Conservation (phyloP, 2,888 invertebrate species). For the Cheilosia vernalis region DNA sequence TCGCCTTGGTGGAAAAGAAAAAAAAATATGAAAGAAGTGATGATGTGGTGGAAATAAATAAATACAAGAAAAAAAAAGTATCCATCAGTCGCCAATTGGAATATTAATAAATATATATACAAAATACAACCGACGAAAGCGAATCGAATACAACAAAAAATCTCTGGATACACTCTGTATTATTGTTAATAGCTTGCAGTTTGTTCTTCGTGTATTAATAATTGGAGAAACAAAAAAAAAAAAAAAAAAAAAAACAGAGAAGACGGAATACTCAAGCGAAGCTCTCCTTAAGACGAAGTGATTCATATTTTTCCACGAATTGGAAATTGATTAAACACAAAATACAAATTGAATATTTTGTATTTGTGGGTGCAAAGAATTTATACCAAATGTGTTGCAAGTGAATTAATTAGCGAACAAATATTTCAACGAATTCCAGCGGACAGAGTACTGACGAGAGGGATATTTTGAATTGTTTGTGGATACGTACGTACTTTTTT, state of each 20-base stretch:
- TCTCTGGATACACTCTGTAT: conserved; percentile 37
- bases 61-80: conserved; percentile 39
- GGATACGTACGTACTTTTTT: conserved; percentile 43
- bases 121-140: background rate
- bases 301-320: conserved; percentile 63
- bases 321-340: conserved; percentile 55
- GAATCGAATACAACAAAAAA: conserved; percentile 21
- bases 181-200: conserved; percentile 4
- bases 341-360: conserved; percentile 45
- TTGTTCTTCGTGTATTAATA: conserved; percentile 8
- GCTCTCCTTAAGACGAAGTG: conserved; percentile 23
- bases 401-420: conserved; percentile 12
- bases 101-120: conserved; percentile 4
- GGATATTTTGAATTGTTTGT: conserved; percentile 49
- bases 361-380: conserved; percentile 21
- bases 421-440: conserved; percentile 28
- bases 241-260: conserved; percentile 7
- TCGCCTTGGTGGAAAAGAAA: conserved; percentile 43
- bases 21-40: conserved; percentile 56
- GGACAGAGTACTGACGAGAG: conserved; percentile 16
- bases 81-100: conserved; percentile 35
- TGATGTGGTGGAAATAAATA: conserved; percentile 72
- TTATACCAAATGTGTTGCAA: background rate
- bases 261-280: conserved; percentile 34
- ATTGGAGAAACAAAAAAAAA: conserved; percentile 17